Evolutionary conservation across 2,113 vertebrate species (phyloP).

Genomic region (Rhizomys pruinosus): DNA sequence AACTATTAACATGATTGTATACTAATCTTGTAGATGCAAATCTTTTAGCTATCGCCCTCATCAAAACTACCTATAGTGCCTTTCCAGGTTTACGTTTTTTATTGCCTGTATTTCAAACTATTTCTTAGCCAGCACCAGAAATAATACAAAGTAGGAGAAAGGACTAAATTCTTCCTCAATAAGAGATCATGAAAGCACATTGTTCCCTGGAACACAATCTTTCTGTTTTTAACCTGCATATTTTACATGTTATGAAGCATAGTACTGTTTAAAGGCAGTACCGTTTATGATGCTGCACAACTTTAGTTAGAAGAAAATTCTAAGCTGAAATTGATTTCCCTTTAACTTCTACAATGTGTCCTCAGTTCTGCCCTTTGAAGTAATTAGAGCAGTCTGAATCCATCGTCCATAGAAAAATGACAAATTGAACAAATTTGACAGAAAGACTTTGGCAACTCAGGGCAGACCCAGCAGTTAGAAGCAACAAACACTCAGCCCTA

Average conservation of each 20-base stretch:
- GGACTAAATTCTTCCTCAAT: background rate
- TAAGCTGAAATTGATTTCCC: constrained; percentile 10
- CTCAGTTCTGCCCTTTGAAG: background rate
- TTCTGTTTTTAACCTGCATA: constrained; percentile 1
- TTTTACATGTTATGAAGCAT: background rate
- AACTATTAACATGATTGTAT: background rate
- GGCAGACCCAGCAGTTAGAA: background rate
- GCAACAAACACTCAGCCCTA: background rate
- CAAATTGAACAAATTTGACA: background rate
- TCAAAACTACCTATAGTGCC: background rate
- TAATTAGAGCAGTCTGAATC: background rate
- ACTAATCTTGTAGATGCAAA: background rate
- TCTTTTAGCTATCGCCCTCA: constrained; percentile 13
- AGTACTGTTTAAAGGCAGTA: background rate
- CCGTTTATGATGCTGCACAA: background rate
- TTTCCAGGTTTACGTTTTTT: no score
- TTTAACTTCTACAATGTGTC: background rate
- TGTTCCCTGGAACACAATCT: background rate
- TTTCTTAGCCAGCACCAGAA: background rate
- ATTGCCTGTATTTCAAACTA: constrained; percentile 2
- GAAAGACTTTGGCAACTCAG: background rate
- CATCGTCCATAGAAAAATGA: background rate
- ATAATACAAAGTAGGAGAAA: background rate
- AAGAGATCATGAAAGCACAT: background rate
- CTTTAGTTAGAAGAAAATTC: constrained; percentile 18